Base-by-base conservation (phyloP, 2,113 vertebrate genomes). In the Gorsachius goisagi region DNA sequence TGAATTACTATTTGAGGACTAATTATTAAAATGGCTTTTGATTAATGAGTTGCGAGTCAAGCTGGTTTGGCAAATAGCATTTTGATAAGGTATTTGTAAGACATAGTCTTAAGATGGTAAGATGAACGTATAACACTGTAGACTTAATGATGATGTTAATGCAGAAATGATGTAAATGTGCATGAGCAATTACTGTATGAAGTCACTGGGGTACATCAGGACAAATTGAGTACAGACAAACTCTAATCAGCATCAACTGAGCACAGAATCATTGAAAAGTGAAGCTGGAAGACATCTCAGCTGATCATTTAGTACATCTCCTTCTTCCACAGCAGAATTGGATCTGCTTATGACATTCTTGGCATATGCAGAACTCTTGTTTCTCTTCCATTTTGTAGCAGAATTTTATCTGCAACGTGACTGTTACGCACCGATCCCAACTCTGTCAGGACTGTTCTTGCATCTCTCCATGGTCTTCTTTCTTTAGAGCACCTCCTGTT, bases 21-120 rank as follows among this genome's bases (percentile, higher is more conserved):
- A 75, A 96, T 96, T 95, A 91, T 85, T 87, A 64, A 96, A 96
- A 93, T 94, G 84, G 85, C 58, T 94, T 93, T 89, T 95, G 91
- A 94, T 96, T 93, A 95, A 96, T 88, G 94, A 95, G 84, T 62
- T 68, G 49, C 15, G 32, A 96, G 84, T 85, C 89, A 68, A n/a
- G 77, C 32, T 93, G 69, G 39, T 78, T 83, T 89, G 87, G 84
- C 91, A 97, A 87, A 93, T 60, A 79, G 91, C 77, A 58, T 94
- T 97, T 96, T 93, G 95, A 95, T 94, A 88, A 95, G 91, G 81
- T 94, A 90, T 95, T 95, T 95, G 76, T 94, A 88, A 96, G 95
- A 89, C 73, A 80, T 58, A 77, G 87, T 47, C 60, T 71, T 71
- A 3, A 67, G 64, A 84, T 88, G 88, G 67, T 20, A 26, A 67